These are phyloP conservation scores for Orientallactaga bullata DNA, from an alignment of 2,113 vertebrate genomes.

Conservation along the genomic window DNA sequence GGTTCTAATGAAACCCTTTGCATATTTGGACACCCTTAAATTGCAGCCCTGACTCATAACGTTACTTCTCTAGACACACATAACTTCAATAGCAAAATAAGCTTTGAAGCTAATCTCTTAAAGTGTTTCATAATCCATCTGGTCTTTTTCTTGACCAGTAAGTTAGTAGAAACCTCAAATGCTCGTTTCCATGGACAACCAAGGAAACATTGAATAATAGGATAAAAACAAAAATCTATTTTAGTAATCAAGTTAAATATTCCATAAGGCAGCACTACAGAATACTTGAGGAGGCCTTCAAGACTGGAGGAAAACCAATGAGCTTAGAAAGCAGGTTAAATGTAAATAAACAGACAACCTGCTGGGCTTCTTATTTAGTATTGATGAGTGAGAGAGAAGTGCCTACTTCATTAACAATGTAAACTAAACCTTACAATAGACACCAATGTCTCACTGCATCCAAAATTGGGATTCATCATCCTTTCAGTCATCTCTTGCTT, in stretches of 20 bases:
- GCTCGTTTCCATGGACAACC: slow-evolving; percentile 34
- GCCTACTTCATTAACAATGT: not conserved
- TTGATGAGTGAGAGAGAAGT: slow-evolving; percentile 1
- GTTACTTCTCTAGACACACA: not conserved
- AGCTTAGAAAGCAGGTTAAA: slow-evolving; percentile 63
- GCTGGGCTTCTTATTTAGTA: slow-evolving; percentile 58
- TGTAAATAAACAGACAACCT: slow-evolving; percentile 62
- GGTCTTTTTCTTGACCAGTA: not conserved
- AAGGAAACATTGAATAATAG: not conserved
- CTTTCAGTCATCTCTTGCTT: not conserved
- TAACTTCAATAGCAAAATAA: slow-evolving; percentile 29
- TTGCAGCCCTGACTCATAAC: not conserved
- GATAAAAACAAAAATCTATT: slow-evolving; percentile 15
- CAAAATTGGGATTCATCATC: slow-evolving; percentile 23
- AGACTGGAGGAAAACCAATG: slow-evolving; percentile 65
- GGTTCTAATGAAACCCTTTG: not conserved
- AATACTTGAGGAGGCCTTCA: slow-evolving; percentile 59
- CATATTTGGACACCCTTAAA: not conserved
- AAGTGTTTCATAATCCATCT: not conserved
- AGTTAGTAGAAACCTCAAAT: not conserved
- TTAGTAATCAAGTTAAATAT: slow-evolving; percentile 60
- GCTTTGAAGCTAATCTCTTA: not conserved
- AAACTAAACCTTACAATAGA: slow-evolving; percentile 36
- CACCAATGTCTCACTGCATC: slow-evolving; percentile 39
- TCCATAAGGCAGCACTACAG: not conserved